Evolutionary conservation across 2,113 vertebrate species (phyloP), one percentile per base, ranked within the genome.

Genomic region (Corydoras maculifer): DNA sequence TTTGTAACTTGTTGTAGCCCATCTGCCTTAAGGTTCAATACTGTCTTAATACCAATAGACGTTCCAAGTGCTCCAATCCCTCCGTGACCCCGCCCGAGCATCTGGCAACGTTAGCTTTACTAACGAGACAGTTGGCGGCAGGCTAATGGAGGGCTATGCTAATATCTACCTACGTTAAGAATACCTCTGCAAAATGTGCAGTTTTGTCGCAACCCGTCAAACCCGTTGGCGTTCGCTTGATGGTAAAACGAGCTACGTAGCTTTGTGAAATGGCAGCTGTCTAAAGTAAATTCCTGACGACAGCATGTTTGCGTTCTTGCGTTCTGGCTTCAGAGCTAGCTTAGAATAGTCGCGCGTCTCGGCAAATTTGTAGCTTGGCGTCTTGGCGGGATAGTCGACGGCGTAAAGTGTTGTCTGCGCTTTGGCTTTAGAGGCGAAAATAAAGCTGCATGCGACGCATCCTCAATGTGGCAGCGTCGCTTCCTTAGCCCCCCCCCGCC

Each of bases 391-490:
- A 53, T 76, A 76, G 62, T 67, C 70, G 62, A 62, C 65, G 66
- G 32, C 12, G 13, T 71, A 70, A 76, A 75, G 67, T 69, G 68
- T 76, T 68, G 53, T 43, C 68, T 74, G 70, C 63, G 63, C 53
- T 57, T 48, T 64, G 62, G 74, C 70, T 62, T 68, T 73, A 73
- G 69, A 75, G 73, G 61, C 72, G 61, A 78, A 68, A 75, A 72
- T 72, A 79, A 75, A 58, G 63, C 62, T 65, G 54, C 62, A 48
- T 31, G 61, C 75, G 69, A 73, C 61, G 65, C 64, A 77, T 49
- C 62, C 15, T 32, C 54, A 15, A 9, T 35, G 9, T 73, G 65
- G 50, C 68, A 69, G 18, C 62, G 49, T 60, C 29, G 25, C 66
- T 78, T 68, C 31, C 65, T 55, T 69, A 58, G 58, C 59, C 74